Percentiles rank a stretch among this genome's conserved stretches.
Conservation (phyloP, 2,888 invertebrate genomes). For the Petrophora chlorosata region DNA sequence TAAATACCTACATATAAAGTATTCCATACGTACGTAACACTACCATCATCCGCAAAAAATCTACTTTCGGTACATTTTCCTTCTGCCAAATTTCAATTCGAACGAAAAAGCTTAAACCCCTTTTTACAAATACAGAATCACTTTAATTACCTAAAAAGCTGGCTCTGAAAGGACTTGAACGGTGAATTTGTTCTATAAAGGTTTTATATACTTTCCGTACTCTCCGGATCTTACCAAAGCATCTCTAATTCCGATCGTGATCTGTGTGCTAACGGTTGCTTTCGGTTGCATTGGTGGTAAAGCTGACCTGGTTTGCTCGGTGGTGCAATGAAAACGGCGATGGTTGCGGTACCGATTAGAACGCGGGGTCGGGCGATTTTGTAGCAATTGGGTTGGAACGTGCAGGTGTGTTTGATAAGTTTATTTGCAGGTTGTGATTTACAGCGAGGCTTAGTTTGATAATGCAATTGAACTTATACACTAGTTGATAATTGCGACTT, state of each 20-base stretch:
- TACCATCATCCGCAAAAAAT: too few species aligned
- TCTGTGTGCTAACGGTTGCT: constrained; percentile 16
- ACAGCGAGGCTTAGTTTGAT: background rate
- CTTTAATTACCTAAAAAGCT: constrained; percentile 61
- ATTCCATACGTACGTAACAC: too few species aligned
- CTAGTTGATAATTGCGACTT: too few species aligned
- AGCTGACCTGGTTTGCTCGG: constrained; percentile 7
- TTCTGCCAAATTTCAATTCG: constrained; percentile 12
- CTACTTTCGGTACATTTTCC: background rate
- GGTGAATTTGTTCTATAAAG: constrained; percentile 46
- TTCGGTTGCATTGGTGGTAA: constrained; percentile 30
- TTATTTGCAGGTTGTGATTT: constrained; percentile 2
- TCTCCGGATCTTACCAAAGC: constrained; percentile 22
- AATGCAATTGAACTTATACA: too few species aligned
- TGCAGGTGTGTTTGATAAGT: constrained; percentile 7
- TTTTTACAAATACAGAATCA: constrained; percentile 39
- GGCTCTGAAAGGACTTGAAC: constrained; percentile 47
- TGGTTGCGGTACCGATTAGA: constrained; percentile 26
- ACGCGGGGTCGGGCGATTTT: background rate
- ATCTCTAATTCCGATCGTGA: constrained; percentile 8
- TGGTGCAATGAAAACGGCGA: constrained; percentile 18
- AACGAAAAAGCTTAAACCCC: constrained; percentile 20
- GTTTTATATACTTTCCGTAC: constrained; percentile 19
- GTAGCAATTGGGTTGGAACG: constrained; percentile 10
- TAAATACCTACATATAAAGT: too few species aligned